phyloP scores from a whole-genome alignment of 2,113 vertebrate species.

The Chionomys nivalis region DNA sequence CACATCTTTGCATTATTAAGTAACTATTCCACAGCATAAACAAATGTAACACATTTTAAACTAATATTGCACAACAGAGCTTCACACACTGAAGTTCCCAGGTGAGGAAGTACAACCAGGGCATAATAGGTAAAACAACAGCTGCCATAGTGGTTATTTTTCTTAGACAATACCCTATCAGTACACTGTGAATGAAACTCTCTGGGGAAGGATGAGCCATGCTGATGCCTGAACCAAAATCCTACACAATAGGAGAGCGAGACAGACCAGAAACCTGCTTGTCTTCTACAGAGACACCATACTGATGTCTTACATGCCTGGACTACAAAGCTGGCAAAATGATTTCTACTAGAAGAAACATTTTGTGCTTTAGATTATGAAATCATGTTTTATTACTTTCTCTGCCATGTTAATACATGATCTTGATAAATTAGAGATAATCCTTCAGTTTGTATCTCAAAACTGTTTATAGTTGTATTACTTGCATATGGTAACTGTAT shows the following conservation, averaged over 20 bases:
- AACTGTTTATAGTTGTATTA: neutral
- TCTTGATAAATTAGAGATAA: neutral
- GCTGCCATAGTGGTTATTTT: neutral
- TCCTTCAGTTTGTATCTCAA: neutral
- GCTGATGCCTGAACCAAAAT: neutral
- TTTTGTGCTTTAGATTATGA: neutral
- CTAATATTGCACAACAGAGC: neutral
- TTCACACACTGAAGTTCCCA: neutral
- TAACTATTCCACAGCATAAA: neutral
- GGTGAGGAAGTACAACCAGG: neutral
- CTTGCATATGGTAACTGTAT: neutral
- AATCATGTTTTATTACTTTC: neutral
- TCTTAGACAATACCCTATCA: neutral
- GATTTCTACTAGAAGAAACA: conserved; percentile 12
- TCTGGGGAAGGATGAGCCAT: neutral
- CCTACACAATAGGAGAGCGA: neutral
- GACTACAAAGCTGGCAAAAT: neutral
- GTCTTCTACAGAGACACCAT: neutral
- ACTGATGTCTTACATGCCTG: too few species aligned
- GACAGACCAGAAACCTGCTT: neutral
- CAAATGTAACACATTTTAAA: neutral
- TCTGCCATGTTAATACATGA: neutral
- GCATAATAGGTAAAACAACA: neutral
- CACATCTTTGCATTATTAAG: neutral
- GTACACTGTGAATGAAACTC: neutral